These are phyloP conservation scores for Cyphomyrus plagiostoma DNA, from an alignment of 2,113 vertebrate genomes.

Conservation along the genomic window DNA sequence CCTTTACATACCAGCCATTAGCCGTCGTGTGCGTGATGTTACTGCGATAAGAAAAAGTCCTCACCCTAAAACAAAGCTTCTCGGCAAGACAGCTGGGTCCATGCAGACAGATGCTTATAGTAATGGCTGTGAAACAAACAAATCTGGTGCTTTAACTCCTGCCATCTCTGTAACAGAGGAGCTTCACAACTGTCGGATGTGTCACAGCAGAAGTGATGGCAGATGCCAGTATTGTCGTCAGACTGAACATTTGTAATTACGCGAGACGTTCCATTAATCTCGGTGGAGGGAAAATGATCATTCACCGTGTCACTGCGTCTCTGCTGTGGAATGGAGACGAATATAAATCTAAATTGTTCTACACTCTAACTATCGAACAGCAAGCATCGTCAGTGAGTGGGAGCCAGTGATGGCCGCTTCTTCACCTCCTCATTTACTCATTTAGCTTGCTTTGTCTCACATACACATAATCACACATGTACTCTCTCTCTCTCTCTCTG, in stretches of 20 bases:
- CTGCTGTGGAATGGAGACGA: neutral
- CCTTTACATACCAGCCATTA: neutral
- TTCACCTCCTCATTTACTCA: neutral
- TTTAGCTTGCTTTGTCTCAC: constrained; percentile 4
- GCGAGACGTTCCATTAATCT: neutral
- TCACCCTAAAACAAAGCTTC: neutral
- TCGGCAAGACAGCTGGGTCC: neutral
- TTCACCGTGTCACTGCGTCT: neutral
- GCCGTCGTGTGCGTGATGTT: neutral
- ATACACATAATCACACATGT: neutral
- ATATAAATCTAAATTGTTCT: constrained; percentile 20
- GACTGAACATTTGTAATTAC: neutral
- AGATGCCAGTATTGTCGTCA: constrained; percentile 4
- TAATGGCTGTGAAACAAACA: neutral
- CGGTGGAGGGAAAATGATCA: neutral
- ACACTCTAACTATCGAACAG: constrained; percentile 28
- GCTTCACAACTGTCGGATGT: neutral
- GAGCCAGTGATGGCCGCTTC: neutral
- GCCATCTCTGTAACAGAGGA: neutral
- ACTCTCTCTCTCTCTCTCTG: neutral
- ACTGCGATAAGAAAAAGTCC: neutral
- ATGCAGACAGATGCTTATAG: neutral
- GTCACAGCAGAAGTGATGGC: neutral
- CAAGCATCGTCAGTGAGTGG: neutral
- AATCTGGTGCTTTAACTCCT: neutral